Conservation (phyloP, 2,113 vertebrate species). For the Megaleporinus macrocephalus region DNA sequence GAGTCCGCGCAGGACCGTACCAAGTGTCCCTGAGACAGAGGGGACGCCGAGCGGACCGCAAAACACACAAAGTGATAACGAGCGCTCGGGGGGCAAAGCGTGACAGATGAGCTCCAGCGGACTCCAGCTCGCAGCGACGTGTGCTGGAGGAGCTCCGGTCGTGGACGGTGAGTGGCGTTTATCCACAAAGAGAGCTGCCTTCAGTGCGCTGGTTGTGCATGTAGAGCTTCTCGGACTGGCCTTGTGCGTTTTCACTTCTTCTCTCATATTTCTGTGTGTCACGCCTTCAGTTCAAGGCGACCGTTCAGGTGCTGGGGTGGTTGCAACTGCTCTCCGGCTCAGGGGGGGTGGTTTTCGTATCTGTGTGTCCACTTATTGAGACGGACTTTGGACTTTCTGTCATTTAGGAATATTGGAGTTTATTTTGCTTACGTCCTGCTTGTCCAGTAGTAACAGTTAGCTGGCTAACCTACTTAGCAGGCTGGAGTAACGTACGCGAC, state of each 20-base stretch:
- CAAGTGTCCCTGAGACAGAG: slow-evolving; percentile 48
- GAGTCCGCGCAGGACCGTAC: slow-evolving; percentile 54
- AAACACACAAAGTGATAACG: slow-evolving; percentile 45
- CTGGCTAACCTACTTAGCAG: neutral
- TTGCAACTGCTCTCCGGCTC: neutral
- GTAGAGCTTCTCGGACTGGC: neutral
- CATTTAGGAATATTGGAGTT: neutral
- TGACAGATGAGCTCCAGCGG: slow-evolving; percentile 33
- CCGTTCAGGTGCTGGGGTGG: neutral
- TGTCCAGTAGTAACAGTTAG: neutral
- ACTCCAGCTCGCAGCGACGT: neutral
- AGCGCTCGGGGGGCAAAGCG: slow-evolving; percentile 41
- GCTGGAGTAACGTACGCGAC: neutral
- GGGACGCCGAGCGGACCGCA: slow-evolving; percentile 37
- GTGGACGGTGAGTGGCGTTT: slow-evolving; percentile 29
- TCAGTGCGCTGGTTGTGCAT: too few species aligned
- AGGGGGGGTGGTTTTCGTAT: neutral
- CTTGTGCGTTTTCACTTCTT: slow-evolving; percentile 27
- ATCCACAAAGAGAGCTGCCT: neutral
- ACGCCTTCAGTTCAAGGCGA: slow-evolving; percentile 45
- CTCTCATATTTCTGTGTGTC: slow-evolving; percentile 29
- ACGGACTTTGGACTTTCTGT: neutral
- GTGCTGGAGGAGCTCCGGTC: neutral
- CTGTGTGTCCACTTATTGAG: neutral
- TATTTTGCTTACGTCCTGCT: neutral